Percentiles rank a stretch among this genome's conserved stretches.
Evolutionary conservation across 2,797 vertebrate genomes (phyloP).

Genomic region (Eospalax fontanierii): DNA sequence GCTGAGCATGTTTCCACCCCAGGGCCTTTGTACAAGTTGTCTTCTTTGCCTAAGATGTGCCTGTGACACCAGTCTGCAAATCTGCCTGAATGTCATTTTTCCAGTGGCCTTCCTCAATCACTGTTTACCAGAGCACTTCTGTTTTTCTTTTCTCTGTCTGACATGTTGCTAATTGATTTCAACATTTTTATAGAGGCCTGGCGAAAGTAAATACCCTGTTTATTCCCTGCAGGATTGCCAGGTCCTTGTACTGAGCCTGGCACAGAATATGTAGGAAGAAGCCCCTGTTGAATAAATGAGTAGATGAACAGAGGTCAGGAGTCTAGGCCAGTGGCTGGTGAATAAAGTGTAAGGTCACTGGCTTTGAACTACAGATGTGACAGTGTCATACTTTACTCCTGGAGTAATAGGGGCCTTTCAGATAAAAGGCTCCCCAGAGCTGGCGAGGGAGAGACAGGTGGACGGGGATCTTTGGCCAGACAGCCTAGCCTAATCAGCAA

Average conservation of each 20-base stretch:
- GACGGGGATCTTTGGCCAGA: too few species aligned
- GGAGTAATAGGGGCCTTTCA: neutral
- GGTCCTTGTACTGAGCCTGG: neutral
- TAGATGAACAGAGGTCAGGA: too few species aligned
- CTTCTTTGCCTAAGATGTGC: neutral
- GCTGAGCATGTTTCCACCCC: neutral
- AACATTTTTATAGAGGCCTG: neutral
- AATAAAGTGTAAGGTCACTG: rapidly evolving
- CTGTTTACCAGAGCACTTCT: neutral
- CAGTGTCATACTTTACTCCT: too few species aligned
- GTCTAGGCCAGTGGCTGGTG: neutral
- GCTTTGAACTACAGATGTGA: neutral
- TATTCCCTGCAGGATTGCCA: neutral
- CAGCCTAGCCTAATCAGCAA: too few species aligned
- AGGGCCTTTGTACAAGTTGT: neutral
- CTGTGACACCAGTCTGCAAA: neutral
- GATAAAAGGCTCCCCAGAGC: too few species aligned
- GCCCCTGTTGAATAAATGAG: neutral
- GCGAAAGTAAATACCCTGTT: neutral
- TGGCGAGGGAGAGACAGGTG: too few species aligned
- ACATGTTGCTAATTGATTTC: neutral
- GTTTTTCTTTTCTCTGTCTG: neutral
- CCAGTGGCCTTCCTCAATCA: neutral
- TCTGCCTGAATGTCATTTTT: neutral
- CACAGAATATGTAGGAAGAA: neutral